Base-by-base conservation (phyloP, 2,888 invertebrate species). In the Drosophila neutralis region DNA sequence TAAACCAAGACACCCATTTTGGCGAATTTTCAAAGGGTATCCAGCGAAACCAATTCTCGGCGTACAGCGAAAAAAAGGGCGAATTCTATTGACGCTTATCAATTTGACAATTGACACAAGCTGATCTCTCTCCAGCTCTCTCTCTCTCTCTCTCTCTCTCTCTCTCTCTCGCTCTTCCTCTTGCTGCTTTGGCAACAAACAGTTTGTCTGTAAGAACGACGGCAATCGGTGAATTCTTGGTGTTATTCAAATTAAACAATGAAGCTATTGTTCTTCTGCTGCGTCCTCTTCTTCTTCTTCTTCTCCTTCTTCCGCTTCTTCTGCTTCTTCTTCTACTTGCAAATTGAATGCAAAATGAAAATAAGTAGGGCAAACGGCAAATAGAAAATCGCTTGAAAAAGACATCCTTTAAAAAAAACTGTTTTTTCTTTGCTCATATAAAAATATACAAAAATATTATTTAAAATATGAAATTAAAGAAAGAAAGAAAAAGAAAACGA, bases 151-250 rank as follows among this genome's bases (percentile, higher is more conserved):
- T 2, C 18, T 38, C 8, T 8, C 8, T n/a, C 7, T 21, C 21
- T 15, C 4, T 13, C n/a, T 42, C 4, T 40, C 40, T 7, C 13
- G 2, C 29, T 29, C 58, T 24, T 1, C 51, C n/a, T 29, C 40
- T 54, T 61, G 36, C 3, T 40, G 24, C 24, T 36, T 42, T 53
- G 36, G n/a, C 40, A 66, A 82, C 83, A 83, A 79, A 71, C 71
- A 66, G 68, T 68, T 79, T 67, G 62, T 76, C 66, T 82, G 82
- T 82, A 71, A 38, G 56, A 15, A 45, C 21, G 24, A 65, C 21
- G 58, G 40, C 58, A 54, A 36, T 62, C 38, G 56, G 35, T 53
- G 62, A 63, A 56, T 66, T 45, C 52, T 69, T 77, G 68, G 45
- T 56, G 35, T 53, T 62, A 29, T 62, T n/a, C 11, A 53, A 11